Base-by-base conservation (phyloP, 2,888 invertebrate species). In the Noctua comes region DNA sequence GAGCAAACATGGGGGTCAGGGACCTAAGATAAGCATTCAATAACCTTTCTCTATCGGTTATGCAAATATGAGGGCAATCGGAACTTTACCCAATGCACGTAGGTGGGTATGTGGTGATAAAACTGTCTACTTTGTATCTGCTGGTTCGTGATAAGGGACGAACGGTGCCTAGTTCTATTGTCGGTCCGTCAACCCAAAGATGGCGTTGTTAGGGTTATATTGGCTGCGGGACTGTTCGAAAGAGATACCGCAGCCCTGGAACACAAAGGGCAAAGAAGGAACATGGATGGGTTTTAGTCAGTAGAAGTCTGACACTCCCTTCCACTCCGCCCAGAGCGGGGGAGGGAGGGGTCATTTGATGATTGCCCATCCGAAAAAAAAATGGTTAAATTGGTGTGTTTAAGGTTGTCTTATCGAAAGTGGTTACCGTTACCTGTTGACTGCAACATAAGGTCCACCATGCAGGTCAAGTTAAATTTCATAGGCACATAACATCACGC, bases 1-100 rank as follows among this genome's bases (percentile, higher is more conserved):
- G 84, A 91, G 90, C 89, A 92, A 91, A 92, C 89, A 92, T 77
- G 80, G 81, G 78, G 93, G 93, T 93, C 93, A 92, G 76, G 78
- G 91, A 94, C 91, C 94, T 77, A 1, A 69, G 96, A 96, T 96
- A 96, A 96, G 89, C 91, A 94, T 94, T 94, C 96, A 96, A 96
- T 96, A 95, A 95, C 95, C 95, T 90, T 88, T 81, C 76, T 57
- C 80, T 92, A 92, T 92, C 92, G 87, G 83, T 80, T 91, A 91
- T 92, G 93, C 93, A 93, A 93, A 93, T 93, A 93, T 86, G 86
- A 75, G 84, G 83, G 74, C 86, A 79, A 87, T 87, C 86, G 87
- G 84, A 82, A 86, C 86, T 77, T 82, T 71, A 84, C 79, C 59
- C 76, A 75, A 8, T 62, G 79, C 40, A 73, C 54, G 70, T 79